Evolutionary conservation across 2,113 vertebrate genomes (phyloP).

Genomic region (Leucopternis melanops): DNA sequence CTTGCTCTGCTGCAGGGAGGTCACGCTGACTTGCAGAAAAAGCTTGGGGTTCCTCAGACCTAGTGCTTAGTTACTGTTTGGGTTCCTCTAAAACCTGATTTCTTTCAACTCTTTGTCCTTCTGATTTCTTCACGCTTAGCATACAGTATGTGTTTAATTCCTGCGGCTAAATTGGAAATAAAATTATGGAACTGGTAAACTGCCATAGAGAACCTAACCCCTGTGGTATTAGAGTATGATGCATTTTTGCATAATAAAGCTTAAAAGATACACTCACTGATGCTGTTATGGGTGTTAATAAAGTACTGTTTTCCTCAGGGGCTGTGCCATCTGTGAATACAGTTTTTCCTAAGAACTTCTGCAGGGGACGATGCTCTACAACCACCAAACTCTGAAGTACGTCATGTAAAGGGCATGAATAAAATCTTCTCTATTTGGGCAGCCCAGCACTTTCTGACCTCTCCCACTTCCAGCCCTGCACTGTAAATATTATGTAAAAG

Average conservation of each 20-base stretch:
- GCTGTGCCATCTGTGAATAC: background rate
- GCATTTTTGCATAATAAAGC: background rate
- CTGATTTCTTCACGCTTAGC: accelerated
- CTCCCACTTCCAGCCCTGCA: background rate
- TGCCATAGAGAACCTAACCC: too few species aligned
- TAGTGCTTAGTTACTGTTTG: background rate
- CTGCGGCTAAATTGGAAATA: background rate
- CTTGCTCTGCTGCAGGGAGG: background rate
- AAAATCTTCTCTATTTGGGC: background rate
- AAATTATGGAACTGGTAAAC: background rate
- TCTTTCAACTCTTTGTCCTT: background rate
- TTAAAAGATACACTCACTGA: background rate
- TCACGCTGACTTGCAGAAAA: background rate
- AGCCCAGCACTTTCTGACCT: background rate
- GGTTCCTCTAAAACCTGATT: background rate
- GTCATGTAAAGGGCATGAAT: background rate
- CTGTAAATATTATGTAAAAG: background rate
- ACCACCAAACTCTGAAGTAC: background rate
- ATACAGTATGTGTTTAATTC: background rate
- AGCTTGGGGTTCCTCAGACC: background rate
- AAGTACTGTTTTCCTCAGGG: background rate
- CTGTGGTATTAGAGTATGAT: background rate
- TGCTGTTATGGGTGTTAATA: background rate
- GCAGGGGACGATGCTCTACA: background rate
- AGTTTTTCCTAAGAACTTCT: background rate